These are phyloP conservation scores for Acronicta alni DNA, from an alignment of 2,888 invertebrate species.

Conservation along the genomic window DNA sequence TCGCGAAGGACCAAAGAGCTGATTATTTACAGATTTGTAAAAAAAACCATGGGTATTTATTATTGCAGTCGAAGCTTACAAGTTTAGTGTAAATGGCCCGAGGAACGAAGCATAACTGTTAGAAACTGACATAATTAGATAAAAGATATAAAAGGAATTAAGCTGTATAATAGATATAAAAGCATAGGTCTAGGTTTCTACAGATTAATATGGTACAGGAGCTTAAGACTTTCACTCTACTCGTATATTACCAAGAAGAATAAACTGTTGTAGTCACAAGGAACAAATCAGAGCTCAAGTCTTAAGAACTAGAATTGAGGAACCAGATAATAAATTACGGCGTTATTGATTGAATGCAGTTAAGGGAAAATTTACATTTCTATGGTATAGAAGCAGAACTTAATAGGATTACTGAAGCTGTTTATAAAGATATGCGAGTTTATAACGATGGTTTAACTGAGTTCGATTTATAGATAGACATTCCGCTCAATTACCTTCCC, in stretches of 20 bases:
- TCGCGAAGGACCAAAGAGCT: background rate
- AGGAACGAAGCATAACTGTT: too few species aligned
- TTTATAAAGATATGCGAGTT: constrained; percentile 15
- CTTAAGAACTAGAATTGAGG: constrained; percentile 15
- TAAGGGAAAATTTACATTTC: constrained; percentile 24
- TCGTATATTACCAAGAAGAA: constrained; percentile 14
- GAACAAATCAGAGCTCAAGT: constrained; percentile 22
- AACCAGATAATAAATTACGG: constrained; percentile 25
- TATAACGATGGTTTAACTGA: constrained; percentile 31
- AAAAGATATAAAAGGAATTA: background rate
- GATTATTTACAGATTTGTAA: background rate
- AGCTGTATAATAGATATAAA: background rate
- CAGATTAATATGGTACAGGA: constrained; percentile 11
- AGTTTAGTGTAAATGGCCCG: too few species aligned
- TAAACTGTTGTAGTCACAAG: constrained; percentile 23
- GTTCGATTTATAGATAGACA: constrained; percentile 34
- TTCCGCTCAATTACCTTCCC: constrained; percentile 23
- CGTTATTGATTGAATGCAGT: constrained; percentile 39
- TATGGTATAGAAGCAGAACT: constrained; percentile 20
- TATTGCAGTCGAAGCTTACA: too few species aligned
- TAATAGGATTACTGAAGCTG: constrained; percentile 21
- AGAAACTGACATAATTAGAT: constrained; percentile 1
- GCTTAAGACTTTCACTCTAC: constrained; percentile 22
- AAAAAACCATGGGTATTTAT: too few species aligned
- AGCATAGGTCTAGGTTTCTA: background rate